These are phyloP conservation scores for Trisateles emortualis DNA, from an alignment of 2,888 invertebrate species.

Conservation along the genomic window DNA sequence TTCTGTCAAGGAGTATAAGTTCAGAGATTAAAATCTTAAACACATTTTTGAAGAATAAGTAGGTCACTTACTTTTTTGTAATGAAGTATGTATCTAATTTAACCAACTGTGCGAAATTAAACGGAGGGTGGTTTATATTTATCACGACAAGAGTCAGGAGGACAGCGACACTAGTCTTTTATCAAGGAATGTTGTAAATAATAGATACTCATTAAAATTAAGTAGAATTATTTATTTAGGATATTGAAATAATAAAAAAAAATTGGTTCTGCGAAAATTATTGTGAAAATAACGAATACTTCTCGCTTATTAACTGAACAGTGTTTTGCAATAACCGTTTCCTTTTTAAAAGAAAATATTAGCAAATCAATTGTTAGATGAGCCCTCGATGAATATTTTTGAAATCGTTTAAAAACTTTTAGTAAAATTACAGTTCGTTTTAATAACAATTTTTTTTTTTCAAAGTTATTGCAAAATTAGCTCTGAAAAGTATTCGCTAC, in stretches of 20 bases:
- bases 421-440: too few relatives aligned
- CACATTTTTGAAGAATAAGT: too few relatives aligned
- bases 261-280: constrained; percentile 63
- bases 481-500: constrained; percentile 53
- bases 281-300: constrained; percentile 62
- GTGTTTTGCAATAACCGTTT: constrained; percentile 54
- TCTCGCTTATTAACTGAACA: constrained; percentile 36
- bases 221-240: constrained; percentile 82
- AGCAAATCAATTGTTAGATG: neutral
- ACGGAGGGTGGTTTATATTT: constrained; percentile 13
- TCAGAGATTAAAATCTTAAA: too few relatives aligned
- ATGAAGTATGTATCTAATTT: neutral
- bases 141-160: constrained; percentile 40
- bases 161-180: constrained; percentile 75
- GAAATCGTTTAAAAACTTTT: too few relatives aligned
- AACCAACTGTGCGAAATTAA: too few relatives aligned
- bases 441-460: too few relatives aligned
- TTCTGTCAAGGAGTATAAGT: too few relatives aligned
- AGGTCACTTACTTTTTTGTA: too few relatives aligned
- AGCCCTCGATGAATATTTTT: neutral
- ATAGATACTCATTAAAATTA: constrained; percentile 80
- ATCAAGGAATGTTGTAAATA: constrained; percentile 82
- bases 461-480: constrained; percentile 54
- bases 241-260: constrained; percentile 66
- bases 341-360: constrained; percentile 6